Evolutionary conservation across 1,140 invertebrate species (phyloP), one percentile per base, ranked within the genome.

Genomic region (Drosophila mojavensis): DNA sequence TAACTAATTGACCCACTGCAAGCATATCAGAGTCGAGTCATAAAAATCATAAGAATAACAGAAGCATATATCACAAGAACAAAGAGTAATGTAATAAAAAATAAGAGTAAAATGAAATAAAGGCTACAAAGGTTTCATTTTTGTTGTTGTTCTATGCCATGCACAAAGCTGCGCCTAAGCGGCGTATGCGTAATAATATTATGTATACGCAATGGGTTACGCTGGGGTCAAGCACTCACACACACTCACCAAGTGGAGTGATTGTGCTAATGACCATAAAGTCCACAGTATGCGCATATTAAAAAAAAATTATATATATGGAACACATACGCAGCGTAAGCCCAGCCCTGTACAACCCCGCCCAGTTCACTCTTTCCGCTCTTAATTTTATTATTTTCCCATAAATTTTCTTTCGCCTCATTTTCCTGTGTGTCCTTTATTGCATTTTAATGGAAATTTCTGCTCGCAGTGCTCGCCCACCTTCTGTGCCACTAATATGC

Each of bases 401-500:
- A 83, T 88, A 83, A 88, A 75, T 83, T 80, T 48, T 7, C 20
- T 41, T 45, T 48, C 20, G 64, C 28, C 56, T 62, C 20, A 3
- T 24, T 54, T 58, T 26, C 28, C 36, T 30, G 28, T 39, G 28
- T 54, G 53, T 59, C 56, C 65, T 83, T 86, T 88, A 88, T 88
- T 88, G 83, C 83, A 88, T 88, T 83, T 88, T 88, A 88, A 88
- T 88, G 83, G 79, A 83, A 88, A 88, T 86, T 88, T 81, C 15
- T 47, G 63, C 62, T 72, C 79, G 70, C 70, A 79, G 47, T 68
- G 67, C 67, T 74, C 36, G 47, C 36, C 71, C 82, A 51, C 82
- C 82, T 74, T 76, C 68, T 68, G 76, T 67, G 82, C 65, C 48
- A 54, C 74, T 76, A 86, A 82, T 80, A 59, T 69, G 71, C 70